These are phyloP conservation scores for Deroptyus accipitrinus DNA, from an alignment of 2,113 vertebrate genomes.

Conservation along the genomic window DNA sequence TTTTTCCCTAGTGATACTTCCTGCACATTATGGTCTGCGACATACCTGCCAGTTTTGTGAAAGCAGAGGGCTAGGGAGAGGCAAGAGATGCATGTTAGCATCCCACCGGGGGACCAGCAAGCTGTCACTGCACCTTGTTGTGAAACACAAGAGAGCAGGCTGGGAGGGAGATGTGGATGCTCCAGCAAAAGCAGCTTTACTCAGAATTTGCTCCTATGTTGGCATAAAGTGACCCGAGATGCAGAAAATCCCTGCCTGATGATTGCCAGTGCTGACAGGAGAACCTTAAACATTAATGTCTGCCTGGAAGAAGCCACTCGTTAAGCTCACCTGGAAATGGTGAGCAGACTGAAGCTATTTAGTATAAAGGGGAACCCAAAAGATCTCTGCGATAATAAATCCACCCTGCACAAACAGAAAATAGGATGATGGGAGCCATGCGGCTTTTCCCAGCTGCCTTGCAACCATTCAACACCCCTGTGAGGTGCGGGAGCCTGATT, in stretches of 20 bases:
- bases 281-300: not conserved
- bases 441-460: not conserved
- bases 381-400: not conserved
- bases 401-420: not conserved
- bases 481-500: not conserved
- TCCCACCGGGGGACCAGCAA: not conserved
- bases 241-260: not conserved
- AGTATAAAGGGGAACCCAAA: not conserved
- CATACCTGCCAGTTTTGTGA: not conserved
- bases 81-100: not conserved
- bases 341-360: not conserved
- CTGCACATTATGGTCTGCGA: not conserved
- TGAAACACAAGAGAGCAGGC: not conserved
- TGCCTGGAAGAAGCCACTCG: not conserved
- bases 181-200: not conserved
- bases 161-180: not conserved
- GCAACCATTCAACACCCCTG: not conserved
- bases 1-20: not conserved
- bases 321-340: not conserved
- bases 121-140: not conserved
- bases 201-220: not conserved
- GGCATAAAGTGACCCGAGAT: not conserved
- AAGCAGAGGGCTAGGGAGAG: not conserved
- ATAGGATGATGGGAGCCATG: fast-evolving
- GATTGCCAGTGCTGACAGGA: not conserved